Evolutionary conservation across 2,888 invertebrate species (phyloP).

Genomic region (Cerceris ruficornis): DNA sequence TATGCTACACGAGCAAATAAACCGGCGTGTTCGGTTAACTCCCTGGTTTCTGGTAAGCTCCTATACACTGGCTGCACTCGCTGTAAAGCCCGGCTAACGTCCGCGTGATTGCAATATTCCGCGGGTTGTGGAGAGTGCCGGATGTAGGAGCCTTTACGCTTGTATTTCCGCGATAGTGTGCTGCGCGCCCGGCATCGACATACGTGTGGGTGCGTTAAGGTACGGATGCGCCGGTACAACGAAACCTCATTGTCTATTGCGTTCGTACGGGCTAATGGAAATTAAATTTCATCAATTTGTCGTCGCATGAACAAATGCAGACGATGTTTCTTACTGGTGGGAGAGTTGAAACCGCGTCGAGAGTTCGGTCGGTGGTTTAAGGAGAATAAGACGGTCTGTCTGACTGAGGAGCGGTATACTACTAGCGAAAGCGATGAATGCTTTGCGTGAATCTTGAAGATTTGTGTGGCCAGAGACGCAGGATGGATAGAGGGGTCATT

Average conservation of each 20-base stretch:
- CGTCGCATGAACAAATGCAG: background rate
- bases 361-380: no score
- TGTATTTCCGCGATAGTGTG: conserved; percentile 49
- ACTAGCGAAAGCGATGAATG: no score
- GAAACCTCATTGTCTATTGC: conserved; percentile 56
- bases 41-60: conserved; percentile 70
- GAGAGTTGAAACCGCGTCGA: no score
- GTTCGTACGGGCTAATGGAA: conserved; percentile 37
- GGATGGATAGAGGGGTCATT: no score
- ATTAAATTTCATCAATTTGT: conserved; percentile 53
- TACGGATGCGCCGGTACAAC: conserved; percentile 26
- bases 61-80: conserved; percentile 66
- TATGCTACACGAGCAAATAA: conserved; percentile 71
- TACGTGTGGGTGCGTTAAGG: conserved; percentile 34
- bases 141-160: conserved; percentile 55
- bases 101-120: conserved; percentile 71
- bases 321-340: background rate
- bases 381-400: no score
- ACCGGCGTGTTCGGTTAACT: conserved; percentile 69
- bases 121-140: conserved; percentile 66
- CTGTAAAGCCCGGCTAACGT: conserved; percentile 69
- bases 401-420: no score
- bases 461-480: no score
- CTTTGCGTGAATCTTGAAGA: no score
- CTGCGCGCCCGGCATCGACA: conserved; percentile 2